These are phyloP conservation scores for Anomalospiza imberbis DNA, from an alignment of 2,797 vertebrate species.

Conservation along the genomic window DNA sequence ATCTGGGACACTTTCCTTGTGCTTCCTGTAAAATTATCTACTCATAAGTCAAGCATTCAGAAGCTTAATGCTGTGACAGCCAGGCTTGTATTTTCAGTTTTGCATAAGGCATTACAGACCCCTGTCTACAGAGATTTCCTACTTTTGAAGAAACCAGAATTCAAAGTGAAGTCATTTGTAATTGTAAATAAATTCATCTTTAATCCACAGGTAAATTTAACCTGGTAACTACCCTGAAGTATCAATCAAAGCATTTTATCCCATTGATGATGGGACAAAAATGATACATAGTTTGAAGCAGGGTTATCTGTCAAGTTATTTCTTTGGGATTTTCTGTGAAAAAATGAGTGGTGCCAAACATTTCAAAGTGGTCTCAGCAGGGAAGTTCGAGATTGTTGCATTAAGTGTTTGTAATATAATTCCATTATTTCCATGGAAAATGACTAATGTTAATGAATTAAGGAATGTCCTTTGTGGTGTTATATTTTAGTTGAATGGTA, in stretches of 20 bases:
- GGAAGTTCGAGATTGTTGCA: not conserved
- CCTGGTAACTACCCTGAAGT: not conserved
- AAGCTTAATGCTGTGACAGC: not conserved
- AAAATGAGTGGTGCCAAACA: not conserved
- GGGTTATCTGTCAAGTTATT: not conserved
- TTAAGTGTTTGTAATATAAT: not conserved
- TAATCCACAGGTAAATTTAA: not conserved
- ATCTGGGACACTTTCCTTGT: not conserved
- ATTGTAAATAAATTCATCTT: not conserved
- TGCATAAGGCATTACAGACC: constrained; percentile 16
- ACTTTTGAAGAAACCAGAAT: not conserved
- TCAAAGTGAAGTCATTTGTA: constrained; percentile 4
- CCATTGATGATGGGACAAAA: not conserved
- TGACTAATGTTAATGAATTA: not conserved
- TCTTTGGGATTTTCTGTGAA: not conserved
- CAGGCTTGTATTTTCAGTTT: constrained; percentile 28
- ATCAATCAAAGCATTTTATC: not conserved
- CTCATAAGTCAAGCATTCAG: constrained; percentile 26
- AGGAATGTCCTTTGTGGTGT: too few species aligned
- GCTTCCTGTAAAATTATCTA: not conserved
- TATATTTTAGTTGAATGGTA: too few species aligned
- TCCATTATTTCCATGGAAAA: not conserved
- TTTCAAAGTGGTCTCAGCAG: not conserved
- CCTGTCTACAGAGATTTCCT: not conserved
- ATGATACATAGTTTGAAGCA: not conserved